Evolutionary conservation across 1,140 invertebrate species (phyloP).

Genomic region (Platyura marginata): DNA sequence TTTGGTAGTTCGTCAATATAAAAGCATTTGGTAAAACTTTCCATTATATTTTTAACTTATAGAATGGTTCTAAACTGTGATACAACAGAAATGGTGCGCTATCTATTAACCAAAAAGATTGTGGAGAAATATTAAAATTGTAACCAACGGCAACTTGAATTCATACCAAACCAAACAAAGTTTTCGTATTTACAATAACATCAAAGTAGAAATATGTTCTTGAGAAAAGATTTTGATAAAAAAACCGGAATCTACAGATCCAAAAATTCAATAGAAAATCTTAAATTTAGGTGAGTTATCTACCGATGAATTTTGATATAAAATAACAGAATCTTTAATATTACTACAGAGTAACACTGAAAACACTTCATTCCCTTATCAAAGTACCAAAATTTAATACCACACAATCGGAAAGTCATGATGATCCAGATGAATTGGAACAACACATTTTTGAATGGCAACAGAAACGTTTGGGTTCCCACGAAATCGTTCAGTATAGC

Average conservation of each 20-base stretch:
- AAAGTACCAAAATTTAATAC: slow-evolving; percentile 16
- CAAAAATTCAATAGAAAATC: slow-evolving; percentile 27
- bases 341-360: slow-evolving; percentile 8
- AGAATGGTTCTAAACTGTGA: too few species aligned
- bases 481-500: slow-evolving; percentile 10
- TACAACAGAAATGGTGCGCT: too few species aligned
- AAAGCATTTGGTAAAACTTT: too few species aligned
- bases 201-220: slow-evolving; percentile 6
- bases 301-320: neutral
- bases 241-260: slow-evolving; percentile 26
- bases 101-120: too few species aligned
- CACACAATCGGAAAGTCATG: neutral
- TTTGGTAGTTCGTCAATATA: too few species aligned
- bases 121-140: too few species aligned
- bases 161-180: too few species aligned
- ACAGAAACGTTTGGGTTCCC: slow-evolving; percentile 15
- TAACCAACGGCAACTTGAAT: too few species aligned
- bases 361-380: slow-evolving; percentile 15
- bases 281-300: slow-evolving; percentile 25
- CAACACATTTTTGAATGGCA: slow-evolving; percentile 12
- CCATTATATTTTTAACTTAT: too few species aligned
- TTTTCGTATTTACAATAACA: too few species aligned
- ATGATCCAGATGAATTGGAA: neutral
- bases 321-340: neutral
- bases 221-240: slow-evolving; percentile 19